Base-by-base conservation (phyloP, 1,140 invertebrate species). In the Drosophila lacertosa region DNA sequence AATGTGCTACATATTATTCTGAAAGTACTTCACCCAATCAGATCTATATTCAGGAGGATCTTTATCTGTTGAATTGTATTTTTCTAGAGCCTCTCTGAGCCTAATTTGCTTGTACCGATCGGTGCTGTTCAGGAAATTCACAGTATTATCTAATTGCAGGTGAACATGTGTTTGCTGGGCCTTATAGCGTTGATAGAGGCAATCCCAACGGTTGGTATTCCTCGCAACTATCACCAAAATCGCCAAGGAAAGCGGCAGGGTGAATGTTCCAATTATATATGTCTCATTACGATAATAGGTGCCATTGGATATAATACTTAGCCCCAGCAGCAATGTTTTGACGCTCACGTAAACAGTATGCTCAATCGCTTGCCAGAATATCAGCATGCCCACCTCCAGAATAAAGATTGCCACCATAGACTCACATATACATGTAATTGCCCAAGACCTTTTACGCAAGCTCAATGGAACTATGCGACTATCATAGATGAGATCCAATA, bases 401-500 rank as follows among this genome's bases (percentile, higher is more conserved):
- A 26, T 13, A n/a, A 47, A 15, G 4, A 47, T 47, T 2, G 44
- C 22, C 13, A 47, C 44, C 6, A 47, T 3, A 4, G n/a, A 47
- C n/a, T 24, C 44, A 11, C 4, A 51, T 10, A 63, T 22, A 7
- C 3, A 29, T 44, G 42, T 63, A 6, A 42, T 10, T 2, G 9
- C 7, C 3, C 3, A 3, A 3, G 33, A 2, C 4, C 7, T 20
- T 37, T 9, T 35, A 13, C n/a, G 3, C 16, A 60, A 13, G 10
- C 13, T 2, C 2, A 24, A 2, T 7, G 64, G 64, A 9, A 59
- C 16, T 16, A 67, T 33, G 4, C 55, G 45, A 10, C 13, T 42
- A n/a, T 33, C 18, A 24, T 50, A 42, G 20, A 67, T 51, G 0
- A 59, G 4, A 40, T 40, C 55, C 24, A 59, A 24, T n/a, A 66